Evolutionary conservation across 2,797 vertebrate genomes (phyloP).

Genomic region (Eulemur mongoz): DNA sequence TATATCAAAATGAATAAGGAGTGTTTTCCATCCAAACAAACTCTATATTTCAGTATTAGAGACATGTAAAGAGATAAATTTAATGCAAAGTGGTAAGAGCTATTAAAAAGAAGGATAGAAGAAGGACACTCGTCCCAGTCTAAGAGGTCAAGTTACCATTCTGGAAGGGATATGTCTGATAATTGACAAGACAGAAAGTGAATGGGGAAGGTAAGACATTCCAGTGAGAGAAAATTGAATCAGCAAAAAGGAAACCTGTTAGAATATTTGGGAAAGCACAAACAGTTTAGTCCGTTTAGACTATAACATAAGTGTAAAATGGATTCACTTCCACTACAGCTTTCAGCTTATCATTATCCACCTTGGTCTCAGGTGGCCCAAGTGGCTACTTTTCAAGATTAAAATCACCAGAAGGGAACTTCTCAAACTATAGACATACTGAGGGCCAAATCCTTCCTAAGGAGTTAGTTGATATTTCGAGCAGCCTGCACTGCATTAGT

Average conservation of each 20-base stretch:
- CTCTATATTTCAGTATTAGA: not conserved
- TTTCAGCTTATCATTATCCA: no score
- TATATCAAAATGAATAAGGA: not conserved
- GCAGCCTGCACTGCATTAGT: no score
- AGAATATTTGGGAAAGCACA: not conserved
- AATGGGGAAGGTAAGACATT: rapidly evolving
- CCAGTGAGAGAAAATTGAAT: not conserved
- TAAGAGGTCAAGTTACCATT: not conserved
- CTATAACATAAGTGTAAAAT: not conserved
- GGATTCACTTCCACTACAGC: no score
- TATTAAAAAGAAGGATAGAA: not conserved
- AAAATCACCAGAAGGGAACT: no score
- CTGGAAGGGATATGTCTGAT: rapidly evolving
- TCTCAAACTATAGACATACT: no score
- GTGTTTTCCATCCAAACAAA: not conserved
- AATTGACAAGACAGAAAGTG: no score
- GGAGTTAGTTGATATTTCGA: no score
- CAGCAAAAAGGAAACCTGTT: not conserved
- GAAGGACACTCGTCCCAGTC: not conserved
- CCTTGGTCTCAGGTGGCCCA: no score
- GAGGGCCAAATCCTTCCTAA: no score
- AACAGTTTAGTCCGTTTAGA: not conserved
- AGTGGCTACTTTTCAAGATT: no score
- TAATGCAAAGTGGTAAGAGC: not conserved
- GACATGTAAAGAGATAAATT: not conserved